These are phyloP conservation scores for Diogma glabrata DNA, from an alignment of 2,888 invertebrate genomes.

Conservation along the genomic window DNA sequence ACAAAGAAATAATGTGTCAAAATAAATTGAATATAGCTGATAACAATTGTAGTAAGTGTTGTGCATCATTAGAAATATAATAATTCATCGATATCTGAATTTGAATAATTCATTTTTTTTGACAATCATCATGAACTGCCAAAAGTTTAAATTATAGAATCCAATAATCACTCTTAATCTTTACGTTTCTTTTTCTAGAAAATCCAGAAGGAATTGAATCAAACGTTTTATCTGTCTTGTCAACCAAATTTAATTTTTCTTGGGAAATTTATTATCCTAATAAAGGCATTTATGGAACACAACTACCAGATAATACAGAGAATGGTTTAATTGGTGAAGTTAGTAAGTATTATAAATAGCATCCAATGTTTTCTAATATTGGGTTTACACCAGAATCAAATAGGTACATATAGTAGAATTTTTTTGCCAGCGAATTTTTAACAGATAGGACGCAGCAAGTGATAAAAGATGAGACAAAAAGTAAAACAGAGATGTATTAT, in stretches of 20 bases:
- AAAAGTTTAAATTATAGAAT: no score
- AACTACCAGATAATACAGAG: background rate
- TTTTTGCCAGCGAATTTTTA: no score
- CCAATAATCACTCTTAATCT: no score
- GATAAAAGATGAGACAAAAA: no score
- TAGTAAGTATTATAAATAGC: background rate
- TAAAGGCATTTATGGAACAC: background rate
- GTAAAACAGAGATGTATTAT: no score
- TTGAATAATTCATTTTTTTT: no score
- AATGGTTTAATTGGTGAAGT: constrained; percentile 7
- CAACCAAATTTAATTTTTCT: constrained; percentile 8
- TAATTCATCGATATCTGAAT: no score
- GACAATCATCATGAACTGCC: no score
- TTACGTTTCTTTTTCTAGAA: background rate
- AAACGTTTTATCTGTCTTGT: background rate
- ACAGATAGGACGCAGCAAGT: no score
- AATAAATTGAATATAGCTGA: background rate
- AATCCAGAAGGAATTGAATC: background rate
- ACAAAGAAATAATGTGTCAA: background rate
- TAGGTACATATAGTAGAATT: no score
- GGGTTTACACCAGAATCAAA: no score
- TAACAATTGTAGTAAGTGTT: background rate
- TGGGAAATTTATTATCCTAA: constrained; percentile 2
- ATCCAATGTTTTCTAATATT: background rate
- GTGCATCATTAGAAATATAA: no score